Conservation (phyloP, 2,113 vertebrate species). For the Lagopus leucura region DNA sequence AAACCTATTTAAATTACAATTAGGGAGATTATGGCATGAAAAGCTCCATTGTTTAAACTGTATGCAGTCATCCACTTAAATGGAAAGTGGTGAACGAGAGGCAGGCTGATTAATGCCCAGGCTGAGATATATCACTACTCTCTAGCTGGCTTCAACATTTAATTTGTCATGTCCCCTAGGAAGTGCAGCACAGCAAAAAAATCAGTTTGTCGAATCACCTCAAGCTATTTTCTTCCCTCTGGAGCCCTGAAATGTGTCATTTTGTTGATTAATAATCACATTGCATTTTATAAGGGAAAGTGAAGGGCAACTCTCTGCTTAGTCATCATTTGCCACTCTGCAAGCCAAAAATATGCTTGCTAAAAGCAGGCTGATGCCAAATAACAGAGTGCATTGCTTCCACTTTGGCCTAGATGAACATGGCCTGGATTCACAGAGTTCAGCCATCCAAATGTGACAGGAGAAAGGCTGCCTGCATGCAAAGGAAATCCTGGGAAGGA, state of each 20-base stretch:
- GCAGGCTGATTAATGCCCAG: conserved; percentile 52
- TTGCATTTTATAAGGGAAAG: conserved; percentile 49
- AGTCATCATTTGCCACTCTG: background rate
- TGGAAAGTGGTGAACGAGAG: conserved; percentile 59
- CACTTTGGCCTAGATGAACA: background rate
- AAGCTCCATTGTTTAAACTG: conserved; percentile 62
- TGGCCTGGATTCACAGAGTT: background rate
- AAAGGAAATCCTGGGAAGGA: background rate
- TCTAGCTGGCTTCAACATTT: conserved; percentile 43
- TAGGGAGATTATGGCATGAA: conserved; percentile 61
- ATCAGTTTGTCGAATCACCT: conserved; percentile 43
- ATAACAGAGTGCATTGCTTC: background rate
- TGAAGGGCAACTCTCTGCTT: conserved; percentile 11
- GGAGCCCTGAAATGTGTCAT: background rate
- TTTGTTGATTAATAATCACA: conserved; percentile 59
- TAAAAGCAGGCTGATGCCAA: background rate
- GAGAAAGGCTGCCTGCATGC: background rate
- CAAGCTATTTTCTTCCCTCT: background rate
- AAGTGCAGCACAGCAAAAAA: conserved; percentile 34
- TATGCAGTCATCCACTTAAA: conserved; percentile 72
- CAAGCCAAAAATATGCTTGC: accelerated
- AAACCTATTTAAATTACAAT: conserved; percentile 70
- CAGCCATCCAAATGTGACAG: background rate
- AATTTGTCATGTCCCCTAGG: conserved; percentile 28
- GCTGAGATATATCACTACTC: conserved; percentile 23